phyloP scores from a whole-genome alignment of 2,113 vertebrate genomes.

The Seriola dumerili region DNA sequence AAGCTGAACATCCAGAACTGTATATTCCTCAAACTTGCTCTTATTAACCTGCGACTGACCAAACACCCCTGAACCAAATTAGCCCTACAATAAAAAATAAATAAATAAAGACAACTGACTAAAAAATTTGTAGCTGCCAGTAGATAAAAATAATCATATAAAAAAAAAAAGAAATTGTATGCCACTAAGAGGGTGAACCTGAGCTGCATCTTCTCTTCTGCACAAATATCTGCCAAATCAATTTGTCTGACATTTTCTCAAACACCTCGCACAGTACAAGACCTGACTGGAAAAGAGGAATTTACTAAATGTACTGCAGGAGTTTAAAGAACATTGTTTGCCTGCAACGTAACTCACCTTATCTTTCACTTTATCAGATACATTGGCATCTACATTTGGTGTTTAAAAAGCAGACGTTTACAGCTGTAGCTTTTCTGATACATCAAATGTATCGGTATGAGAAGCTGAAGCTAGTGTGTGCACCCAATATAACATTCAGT shows the following conservation, averaged over 20 bases:
- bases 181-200: constrained; percentile 8
- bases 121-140: not conserved
- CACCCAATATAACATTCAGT: not conserved
- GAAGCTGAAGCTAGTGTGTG: not conserved
- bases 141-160: constrained; percentile 16
- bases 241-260: constrained; percentile 55
- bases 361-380: not conserved
- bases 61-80: constrained; percentile 12
- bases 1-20: not conserved
- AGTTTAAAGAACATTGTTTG: constrained; percentile 11
- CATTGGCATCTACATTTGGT: constrained; percentile 9
- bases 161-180: constrained; percentile 10
- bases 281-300: constrained; percentile 16
- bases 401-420: not conserved
- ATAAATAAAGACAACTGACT: too few species aligned
- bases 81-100: not conserved
- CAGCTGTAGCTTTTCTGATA: not conserved
- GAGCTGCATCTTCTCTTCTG: constrained; percentile 11
- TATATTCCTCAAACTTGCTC: not conserved
- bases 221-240: constrained; percentile 47
- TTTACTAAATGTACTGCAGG: constrained; percentile 11
- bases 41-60: not conserved
- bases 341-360: constrained; percentile 2
- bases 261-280: constrained; percentile 24
- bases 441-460: not conserved